phyloP scores from a whole-genome alignment of 2,888 invertebrate genomes.

The Eupithecia insigniata region DNA sequence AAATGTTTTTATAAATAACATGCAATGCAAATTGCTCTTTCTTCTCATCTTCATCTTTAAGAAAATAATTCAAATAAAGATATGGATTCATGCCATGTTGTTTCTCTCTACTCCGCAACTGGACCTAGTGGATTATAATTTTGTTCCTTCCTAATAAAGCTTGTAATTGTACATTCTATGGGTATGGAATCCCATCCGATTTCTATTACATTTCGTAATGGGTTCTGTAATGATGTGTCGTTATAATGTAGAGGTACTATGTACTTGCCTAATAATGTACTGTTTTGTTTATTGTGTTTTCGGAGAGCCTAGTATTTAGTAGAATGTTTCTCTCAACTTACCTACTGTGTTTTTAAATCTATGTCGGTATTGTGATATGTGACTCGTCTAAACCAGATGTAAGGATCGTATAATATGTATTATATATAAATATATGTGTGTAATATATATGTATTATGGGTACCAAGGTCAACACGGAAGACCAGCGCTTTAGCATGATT shows the following conservation, averaged over 20 bases:
- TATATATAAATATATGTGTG: too few relatives aligned
- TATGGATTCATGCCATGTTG: background rate
- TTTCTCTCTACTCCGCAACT: slow-evolving; percentile 4
- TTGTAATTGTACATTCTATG: slow-evolving; percentile 38
- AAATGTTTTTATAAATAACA: background rate
- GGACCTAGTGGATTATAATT: slow-evolving; percentile 50
- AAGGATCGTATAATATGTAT: too few relatives aligned
- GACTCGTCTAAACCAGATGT: too few relatives aligned
- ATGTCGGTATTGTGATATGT: too few relatives aligned
- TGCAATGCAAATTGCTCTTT: background rate
- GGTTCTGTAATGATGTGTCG: slow-evolving; percentile 26
- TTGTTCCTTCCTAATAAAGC: slow-evolving; percentile 43
- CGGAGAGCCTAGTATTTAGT: background rate
- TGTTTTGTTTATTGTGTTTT: slow-evolving; percentile 4
- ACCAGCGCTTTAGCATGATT: too few relatives aligned
- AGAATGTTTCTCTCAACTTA: too few relatives aligned
- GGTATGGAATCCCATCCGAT: slow-evolving; percentile 31
- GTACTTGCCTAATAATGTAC: background rate
- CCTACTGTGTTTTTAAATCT: too few relatives aligned
- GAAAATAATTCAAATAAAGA: background rate
- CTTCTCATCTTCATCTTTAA: too few relatives aligned
- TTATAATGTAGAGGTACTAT: slow-evolving; percentile 1
- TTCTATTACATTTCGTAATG: slow-evolving; percentile 33
- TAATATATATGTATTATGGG: too few relatives aligned
- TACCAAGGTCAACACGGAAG: too few relatives aligned